A percentile compares a stretch with the other conserved stretches of the same genome.
These are phyloP conservation scores for Zhuqinia jingwanae DNA, from an alignment of 2,888 invertebrate genomes.

Conservation along the genomic window DNA sequence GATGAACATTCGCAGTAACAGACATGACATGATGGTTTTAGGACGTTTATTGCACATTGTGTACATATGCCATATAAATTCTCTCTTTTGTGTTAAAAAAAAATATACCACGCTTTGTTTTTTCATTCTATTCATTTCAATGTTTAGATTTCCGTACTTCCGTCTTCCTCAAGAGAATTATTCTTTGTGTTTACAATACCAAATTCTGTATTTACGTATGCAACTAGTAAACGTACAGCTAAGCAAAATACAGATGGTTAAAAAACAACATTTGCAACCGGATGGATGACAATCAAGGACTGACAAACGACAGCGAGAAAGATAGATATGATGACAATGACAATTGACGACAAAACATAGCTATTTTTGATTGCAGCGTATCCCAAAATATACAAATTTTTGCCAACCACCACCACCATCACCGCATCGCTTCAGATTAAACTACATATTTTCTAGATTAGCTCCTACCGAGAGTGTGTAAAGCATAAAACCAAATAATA, in stretches of 20 bases:
- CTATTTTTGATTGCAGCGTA: background rate
- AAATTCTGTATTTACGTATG: background rate
- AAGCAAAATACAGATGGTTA: too few relatives aligned
- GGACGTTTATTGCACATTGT: constrained; percentile 47
- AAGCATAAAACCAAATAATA: constrained; percentile 65
- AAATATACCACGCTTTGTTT: constrained; percentile 15
- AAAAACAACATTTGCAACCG: constrained; percentile 56
- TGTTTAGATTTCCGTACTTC: constrained; percentile 62
- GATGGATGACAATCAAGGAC: constrained; percentile 62
- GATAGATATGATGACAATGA: background rate
- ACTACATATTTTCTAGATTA: constrained; percentile 67
- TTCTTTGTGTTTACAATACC: constrained; percentile 9
- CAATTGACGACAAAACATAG: constrained; percentile 15
- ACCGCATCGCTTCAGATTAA: constrained; percentile 3
- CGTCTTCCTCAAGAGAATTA: constrained; percentile 22
- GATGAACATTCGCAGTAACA: background rate
- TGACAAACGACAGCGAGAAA: background rate
- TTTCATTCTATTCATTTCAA: background rate
- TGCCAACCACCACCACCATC: constrained; percentile 61
- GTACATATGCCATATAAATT: background rate
- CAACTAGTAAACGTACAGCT: too few relatives aligned
- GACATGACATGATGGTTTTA: background rate
- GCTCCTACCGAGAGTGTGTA: constrained; percentile 70
- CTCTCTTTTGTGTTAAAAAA: background rate
- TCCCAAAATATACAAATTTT: constrained; percentile 42